Conservation (phyloP, 1,140 invertebrate species). For the Archivesica marissinica region DNA sequence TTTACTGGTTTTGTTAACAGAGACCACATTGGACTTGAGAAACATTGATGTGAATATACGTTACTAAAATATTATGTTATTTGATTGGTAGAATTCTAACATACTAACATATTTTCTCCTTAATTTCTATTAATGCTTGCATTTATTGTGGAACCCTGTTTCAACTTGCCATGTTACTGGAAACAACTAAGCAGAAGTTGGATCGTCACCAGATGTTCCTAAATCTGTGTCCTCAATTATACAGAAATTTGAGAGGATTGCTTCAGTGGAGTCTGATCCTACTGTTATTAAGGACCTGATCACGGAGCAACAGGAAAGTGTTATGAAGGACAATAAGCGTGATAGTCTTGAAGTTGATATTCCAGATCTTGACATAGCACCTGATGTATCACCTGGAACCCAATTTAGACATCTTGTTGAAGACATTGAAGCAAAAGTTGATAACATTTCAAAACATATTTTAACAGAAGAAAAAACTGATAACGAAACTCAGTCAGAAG, state of each 20-base stretch:
- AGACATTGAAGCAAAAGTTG: slow-evolving; percentile 71
- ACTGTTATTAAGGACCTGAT: not conserved
- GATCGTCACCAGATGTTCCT: slow-evolving; percentile 55
- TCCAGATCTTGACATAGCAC: slow-evolving; percentile 22
- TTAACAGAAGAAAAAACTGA: slow-evolving; percentile 8
- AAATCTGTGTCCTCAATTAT: slow-evolving; percentile 56
- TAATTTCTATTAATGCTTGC: slow-evolving; percentile 56
- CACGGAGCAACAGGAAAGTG: not conserved
- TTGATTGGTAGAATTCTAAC: not conserved
- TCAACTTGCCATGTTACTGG: not conserved
- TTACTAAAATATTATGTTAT: not conserved
- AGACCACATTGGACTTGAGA: not conserved
- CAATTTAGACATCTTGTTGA: slow-evolving; percentile 66
- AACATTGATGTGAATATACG: not conserved
- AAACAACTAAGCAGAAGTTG: slow-evolving; percentile 38
- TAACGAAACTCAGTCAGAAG: slow-evolving; percentile 15
- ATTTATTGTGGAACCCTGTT: slow-evolving; percentile 30
- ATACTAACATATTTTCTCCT: slow-evolving; percentile 38
- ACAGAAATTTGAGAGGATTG: slow-evolving; percentile 57
- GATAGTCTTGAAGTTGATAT: slow-evolving; percentile 60
- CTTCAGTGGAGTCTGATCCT: slow-evolving; percentile 28
- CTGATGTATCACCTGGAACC: slow-evolving; percentile 53
- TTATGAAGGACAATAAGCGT: slow-evolving; percentile 2
- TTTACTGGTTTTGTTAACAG: slow-evolving; percentile 26
- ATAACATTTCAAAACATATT: slow-evolving; percentile 55